These are phyloP conservation scores for Cryptus armator DNA, from an alignment of 2,888 invertebrate genomes.

Conservation along the genomic window DNA sequence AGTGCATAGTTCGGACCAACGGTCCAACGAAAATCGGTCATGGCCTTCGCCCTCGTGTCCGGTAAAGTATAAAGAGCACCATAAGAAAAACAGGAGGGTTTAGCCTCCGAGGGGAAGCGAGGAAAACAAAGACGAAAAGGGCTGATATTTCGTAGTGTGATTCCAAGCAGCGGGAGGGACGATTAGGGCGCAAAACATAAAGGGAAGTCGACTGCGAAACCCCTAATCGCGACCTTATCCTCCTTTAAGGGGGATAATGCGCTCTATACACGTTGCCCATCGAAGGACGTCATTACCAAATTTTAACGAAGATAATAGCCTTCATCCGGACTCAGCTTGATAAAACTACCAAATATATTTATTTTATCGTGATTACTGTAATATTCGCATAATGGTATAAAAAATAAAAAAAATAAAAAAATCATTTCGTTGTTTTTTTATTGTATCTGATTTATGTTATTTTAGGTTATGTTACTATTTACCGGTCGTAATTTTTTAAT, in stretches of 20 bases:
- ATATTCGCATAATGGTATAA: too few species aligned
- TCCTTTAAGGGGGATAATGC: slow-evolving; percentile 12
- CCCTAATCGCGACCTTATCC: slow-evolving; percentile 37
- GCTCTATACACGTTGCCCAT: neutral
- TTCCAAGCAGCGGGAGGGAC: slow-evolving; percentile 23
- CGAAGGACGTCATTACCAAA: slow-evolving; percentile 10
- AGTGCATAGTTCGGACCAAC: slow-evolving; percentile 16
- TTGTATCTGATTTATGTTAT: too few species aligned
- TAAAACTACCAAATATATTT: too few species aligned
- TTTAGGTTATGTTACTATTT: too few species aligned
- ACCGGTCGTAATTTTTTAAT: too few species aligned
- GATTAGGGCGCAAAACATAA: neutral
- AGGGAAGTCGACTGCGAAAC: neutral
- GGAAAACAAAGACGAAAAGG: slow-evolving; percentile 6
- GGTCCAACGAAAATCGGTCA: slow-evolving; percentile 57
- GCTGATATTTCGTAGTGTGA: slow-evolving; percentile 16
- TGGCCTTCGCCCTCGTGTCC: slow-evolving; percentile 43
- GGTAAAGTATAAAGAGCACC: slow-evolving; percentile 46
- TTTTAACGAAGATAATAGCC: neutral
- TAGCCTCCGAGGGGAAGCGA: slow-evolving; percentile 3
- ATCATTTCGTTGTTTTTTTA: too few species aligned
- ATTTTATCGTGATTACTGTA: too few species aligned
- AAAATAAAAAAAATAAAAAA: too few species aligned
- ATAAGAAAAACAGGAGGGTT: slow-evolving; percentile 26
- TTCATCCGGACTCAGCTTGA: too few species aligned